Evolutionary conservation across 2,888 invertebrate genomes (phyloP).

Genomic region (Brachynemurus nebulosus): DNA sequence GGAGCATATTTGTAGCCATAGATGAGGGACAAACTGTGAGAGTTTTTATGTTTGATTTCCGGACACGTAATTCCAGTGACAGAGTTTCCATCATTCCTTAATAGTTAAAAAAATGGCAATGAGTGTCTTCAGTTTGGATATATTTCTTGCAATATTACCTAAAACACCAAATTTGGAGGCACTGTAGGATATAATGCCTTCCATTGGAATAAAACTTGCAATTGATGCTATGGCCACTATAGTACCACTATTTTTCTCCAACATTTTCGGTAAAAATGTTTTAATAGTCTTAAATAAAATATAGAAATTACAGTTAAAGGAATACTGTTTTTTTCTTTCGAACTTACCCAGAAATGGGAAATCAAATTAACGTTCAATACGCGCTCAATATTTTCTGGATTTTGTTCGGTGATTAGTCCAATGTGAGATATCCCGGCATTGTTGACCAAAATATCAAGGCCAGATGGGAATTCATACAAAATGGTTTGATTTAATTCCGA

Average conservation of each 20-base stretch:
- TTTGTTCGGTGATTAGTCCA: too few relatives aligned
- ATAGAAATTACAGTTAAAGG: too few relatives aligned
- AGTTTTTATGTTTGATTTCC: not conserved
- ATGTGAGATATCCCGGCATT: not conserved
- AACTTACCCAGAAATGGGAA: too few relatives aligned
- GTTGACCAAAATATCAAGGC: not conserved
- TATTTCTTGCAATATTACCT: constrained; percentile 31
- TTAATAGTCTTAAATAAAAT: constrained; percentile 44
- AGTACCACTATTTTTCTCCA: constrained; percentile 58
- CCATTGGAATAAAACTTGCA: constrained; percentile 56
- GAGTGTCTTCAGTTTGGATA: too few relatives aligned
- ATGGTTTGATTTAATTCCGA: not conserved
- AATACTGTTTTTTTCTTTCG: too few relatives aligned
- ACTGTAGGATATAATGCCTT: constrained; percentile 71
- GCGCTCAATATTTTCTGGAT: too few relatives aligned
- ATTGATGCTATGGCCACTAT: constrained; percentile 63
- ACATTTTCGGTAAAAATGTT: constrained; percentile 65
- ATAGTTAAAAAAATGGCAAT: too few relatives aligned
- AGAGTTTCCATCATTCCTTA: not conserved
- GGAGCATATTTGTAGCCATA: not conserved
- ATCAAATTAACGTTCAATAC: too few relatives aligned
- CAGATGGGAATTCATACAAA: not conserved
- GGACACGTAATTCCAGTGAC: not conserved
- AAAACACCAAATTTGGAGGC: constrained; percentile 71
- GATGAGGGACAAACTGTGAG: not conserved